A percentile compares a stretch with the other conserved stretches of the same genome.
phyloP scores from a whole-genome alignment of 2,888 invertebrate genomes.

The Tricholauxania praeusta region DNA sequence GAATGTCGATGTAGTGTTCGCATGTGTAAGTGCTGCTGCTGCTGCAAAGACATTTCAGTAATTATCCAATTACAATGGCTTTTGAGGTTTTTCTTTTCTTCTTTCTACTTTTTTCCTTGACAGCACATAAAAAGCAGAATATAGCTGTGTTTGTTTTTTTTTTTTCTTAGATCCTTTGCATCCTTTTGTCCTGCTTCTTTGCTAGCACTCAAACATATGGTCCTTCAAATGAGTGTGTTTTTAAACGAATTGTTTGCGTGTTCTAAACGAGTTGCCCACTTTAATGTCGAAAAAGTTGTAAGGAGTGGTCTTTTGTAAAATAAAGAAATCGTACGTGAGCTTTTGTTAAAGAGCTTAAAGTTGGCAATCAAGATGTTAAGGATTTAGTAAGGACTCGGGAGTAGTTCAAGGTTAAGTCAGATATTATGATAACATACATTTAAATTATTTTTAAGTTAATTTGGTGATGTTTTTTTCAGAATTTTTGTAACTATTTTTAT shows the following conservation, averaged over 20 bases:
- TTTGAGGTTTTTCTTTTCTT: neutral
- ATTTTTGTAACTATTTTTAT: too few relatives aligned
- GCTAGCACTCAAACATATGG: neutral
- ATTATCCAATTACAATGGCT: slow-evolving; percentile 46
- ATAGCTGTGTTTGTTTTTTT: neutral
- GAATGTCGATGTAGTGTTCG: neutral
- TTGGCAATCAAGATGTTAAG: too few relatives aligned
- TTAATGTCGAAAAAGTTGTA: too few relatives aligned
- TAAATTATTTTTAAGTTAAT: too few relatives aligned
- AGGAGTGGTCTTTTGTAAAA: too few relatives aligned
- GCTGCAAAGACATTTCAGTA: slow-evolving; percentile 41
- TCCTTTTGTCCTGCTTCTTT: neutral
- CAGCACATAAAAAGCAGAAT: neutral
- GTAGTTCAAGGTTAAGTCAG: too few relatives aligned
- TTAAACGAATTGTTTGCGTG: slow-evolving; percentile 7
- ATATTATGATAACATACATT: too few relatives aligned
- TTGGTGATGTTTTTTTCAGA: too few relatives aligned
- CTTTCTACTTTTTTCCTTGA: neutral
- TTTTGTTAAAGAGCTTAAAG: too few relatives aligned
- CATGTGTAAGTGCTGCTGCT: slow-evolving; percentile 4
- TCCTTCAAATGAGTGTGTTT: neutral
- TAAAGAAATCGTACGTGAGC: too few relatives aligned
- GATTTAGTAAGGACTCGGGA: too few relatives aligned
- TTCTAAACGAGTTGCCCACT: neutral
- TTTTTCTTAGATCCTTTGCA: neutral